Base-by-base conservation (phyloP, 2,797 vertebrate species). In the Chrosomus eos region DNA sequence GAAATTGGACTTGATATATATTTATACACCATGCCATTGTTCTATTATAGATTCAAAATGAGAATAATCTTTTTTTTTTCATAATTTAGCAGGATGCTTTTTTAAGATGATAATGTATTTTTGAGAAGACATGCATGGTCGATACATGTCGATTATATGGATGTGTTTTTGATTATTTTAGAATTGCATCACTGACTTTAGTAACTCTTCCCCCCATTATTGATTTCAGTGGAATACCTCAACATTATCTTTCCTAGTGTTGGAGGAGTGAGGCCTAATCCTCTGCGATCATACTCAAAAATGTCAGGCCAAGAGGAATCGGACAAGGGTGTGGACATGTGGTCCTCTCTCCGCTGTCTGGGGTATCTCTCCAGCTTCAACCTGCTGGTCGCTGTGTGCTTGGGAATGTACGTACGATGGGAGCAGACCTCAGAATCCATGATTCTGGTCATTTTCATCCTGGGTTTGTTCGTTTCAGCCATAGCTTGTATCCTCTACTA, bases 401-500 rank as follows among this genome's bases (percentile, higher is more conserved):
- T 99, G 85, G 98, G 98, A 88, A 97, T 99, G 92, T 99, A 99
- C 45, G 95, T 97, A 28, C 96, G 98, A 87, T 99, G 98, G 98
- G 98, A 99, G 88, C 96, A 97, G 93, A 97, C 96, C 2, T 91
- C 89, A 0, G 97, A 99, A 89, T 91, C 96, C 0, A 94, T 97
- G 91, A 97, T 99, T 90, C 92, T 99, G 80, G 97, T 99, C 81
- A 98, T 99, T 92, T 99, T 99, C 94, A 98, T 99, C 88, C 92
- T 99, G 83, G 98, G 98, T 1, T 97, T 99, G 70, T 97, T 99
- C 87, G 97, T 99, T 89, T 93, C 99, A 82, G 98, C 96, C 77
- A 99, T 99, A 84, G 97, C 97, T 89, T 97, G 97, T 91, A 99
- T 99, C 91, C 94, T 99, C 64, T 96, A 99, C 92, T 99, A 99